Evolutionary conservation across 2,113 vertebrate species (phyloP).

Genomic region (Psittacus erithacus): DNA sequence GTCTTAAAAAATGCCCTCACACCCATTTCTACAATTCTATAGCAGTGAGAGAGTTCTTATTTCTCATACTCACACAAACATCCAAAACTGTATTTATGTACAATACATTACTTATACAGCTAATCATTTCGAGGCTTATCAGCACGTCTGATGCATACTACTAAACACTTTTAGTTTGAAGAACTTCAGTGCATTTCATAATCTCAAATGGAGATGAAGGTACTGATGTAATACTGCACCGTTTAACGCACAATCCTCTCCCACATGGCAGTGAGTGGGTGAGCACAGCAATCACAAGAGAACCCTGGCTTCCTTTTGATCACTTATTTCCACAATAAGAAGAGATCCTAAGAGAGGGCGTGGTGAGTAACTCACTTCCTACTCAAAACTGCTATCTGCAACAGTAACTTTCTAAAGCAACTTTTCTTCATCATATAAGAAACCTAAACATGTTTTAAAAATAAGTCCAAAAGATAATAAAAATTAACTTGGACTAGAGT

Average conservation of each 20-base stretch:
- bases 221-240: slow-evolving; percentile 8
- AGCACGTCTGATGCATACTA: not conserved
- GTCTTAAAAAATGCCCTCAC: not conserved
- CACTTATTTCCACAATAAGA: slow-evolving; percentile 51
- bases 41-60: not conserved
- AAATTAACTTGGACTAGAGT: not conserved
- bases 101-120: not conserved
- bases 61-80: not conserved
- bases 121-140: not conserved
- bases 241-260: not conserved
- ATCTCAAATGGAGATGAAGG: slow-evolving; percentile 2
- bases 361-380: slow-evolving; percentile 35
- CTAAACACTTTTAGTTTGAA: not conserved
- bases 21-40: not conserved
- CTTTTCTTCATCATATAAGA: not conserved
- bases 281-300: slow-evolving; percentile 72
- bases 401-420: slow-evolving; percentile 22
- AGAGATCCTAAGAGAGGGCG: not conserved
- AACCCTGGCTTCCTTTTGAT: slow-evolving; percentile 80
- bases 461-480: not conserved
- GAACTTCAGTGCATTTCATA: slow-evolving; percentile 13
- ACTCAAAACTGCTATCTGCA: slow-evolving; percentile 7
- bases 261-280: slow-evolving; percentile 28
- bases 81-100: not conserved
- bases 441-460: not conserved